A percentile compares a stretch with the other conserved stretches of the same genome.
Evolutionary conservation across 2,113 vertebrate species (phyloP).

Genomic region (Antigone vipio): DNA sequence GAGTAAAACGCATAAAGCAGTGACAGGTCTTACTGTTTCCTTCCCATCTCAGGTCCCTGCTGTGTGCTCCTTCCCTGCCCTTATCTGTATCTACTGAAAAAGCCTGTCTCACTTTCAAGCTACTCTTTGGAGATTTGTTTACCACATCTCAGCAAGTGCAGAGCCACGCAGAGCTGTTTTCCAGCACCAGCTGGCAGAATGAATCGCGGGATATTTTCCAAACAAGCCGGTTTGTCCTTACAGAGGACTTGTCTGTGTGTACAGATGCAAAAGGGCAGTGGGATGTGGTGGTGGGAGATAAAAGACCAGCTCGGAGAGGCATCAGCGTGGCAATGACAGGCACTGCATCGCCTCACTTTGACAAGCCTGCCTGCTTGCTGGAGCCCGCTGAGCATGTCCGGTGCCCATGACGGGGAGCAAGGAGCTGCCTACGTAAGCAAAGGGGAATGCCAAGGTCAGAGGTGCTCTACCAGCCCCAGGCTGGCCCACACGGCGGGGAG

Average conservation of each 20-base stretch:
- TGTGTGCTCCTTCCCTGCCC: neutral
- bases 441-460: neutral
- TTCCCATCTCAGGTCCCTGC: neutral
- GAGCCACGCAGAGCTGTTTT: neutral
- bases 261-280: neutral
- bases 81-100: neutral
- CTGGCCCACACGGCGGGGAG: accelerated
- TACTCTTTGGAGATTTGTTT: neutral
- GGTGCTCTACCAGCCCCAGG: neutral
- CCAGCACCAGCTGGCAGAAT: neutral
- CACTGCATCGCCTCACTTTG: neutral
- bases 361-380: neutral
- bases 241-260: neutral
- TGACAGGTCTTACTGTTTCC: constrained; percentile 25
- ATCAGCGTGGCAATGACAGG: neutral
- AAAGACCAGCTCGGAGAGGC: neutral
- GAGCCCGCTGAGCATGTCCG: neutral
- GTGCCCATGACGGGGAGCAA: neutral
- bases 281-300: neutral
- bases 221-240: neutral
- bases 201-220: neutral
- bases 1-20: neutral
- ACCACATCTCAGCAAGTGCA: neutral
- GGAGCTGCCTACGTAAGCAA: neutral
- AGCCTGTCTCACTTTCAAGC: neutral